Base-by-base conservation (phyloP, 2,888 invertebrate genomes). In the Congeria kusceri region DNA sequence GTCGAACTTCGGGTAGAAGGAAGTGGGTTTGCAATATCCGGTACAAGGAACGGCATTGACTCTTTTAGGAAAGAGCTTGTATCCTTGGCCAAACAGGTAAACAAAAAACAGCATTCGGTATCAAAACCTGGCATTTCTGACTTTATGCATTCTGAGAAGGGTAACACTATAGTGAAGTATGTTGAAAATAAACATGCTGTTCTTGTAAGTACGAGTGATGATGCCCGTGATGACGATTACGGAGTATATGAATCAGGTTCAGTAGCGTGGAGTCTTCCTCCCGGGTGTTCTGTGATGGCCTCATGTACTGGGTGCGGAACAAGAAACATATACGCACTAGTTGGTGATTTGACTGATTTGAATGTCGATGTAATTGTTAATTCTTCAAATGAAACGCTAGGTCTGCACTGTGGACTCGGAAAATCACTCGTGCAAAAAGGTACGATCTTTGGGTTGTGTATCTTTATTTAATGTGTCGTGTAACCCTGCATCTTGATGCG, bases 261-360 rank as follows among this genome's bases (percentile, higher is more conserved):
- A 11, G 11, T 7, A 4, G 32, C 32, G 32, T 4, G 4, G 4
- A 11, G 11, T 32, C 32, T 32, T 11, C 32, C 32, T 32, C 32
- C 32, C 11, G 32, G 11, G 3, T 20, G 18, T 49, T 49, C n/a
- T 49, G 49, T 49, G 5, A 49, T 49, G 58, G 76, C 68, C 20
- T 18, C 20, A 2, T 67, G 66, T 32, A 28, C 23, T n/a, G 46
- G 46, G 0, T 56, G 66, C 46, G 67, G 61, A 28, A 47, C 46
- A 27, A 39, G 72, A 18, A 72, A 39, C n/a, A 57, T 77, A n/a
- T 77, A 49, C 39, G 59, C 72, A 3, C 72, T 63, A 7, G 72
- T 63, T 44, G 71, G 77, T 11, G 77, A 77, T 39, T 66, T 77
- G 77, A 71, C 77, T 11, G 71, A 71, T 20, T 23, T 77, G 3